Conservation (phyloP, 2,888 invertebrate genomes). For the Dascillus cervinus region DNA sequence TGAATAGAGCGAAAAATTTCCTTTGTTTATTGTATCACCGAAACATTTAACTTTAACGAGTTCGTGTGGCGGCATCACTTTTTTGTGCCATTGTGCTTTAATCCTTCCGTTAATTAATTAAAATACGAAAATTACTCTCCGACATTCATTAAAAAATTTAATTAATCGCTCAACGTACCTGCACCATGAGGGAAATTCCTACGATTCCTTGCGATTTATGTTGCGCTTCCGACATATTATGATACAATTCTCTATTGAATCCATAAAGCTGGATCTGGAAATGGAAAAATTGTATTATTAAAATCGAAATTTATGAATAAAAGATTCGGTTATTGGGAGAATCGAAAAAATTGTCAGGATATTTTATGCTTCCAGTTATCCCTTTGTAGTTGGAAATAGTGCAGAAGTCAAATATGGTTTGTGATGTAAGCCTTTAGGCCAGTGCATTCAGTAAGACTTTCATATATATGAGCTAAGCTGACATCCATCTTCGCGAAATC, state of each 20-base stretch:
- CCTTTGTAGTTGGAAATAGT: background rate
- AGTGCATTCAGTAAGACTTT: slow-evolving; percentile 7
- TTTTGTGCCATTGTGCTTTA: no score
- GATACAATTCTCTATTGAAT: slow-evolving; percentile 93
- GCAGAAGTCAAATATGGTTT: background rate
- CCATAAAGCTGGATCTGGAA: slow-evolving; percentile 92
- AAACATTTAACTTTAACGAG: no score
- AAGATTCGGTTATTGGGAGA: no score
- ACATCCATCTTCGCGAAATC: slow-evolving; percentile 31
- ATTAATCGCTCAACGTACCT: no score
- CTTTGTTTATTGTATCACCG: background rate
- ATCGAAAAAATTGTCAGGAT: no score
- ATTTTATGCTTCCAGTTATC: background rate
- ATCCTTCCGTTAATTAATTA: no score
- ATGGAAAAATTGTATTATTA: slow-evolving; percentile 11
- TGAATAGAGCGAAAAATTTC: background rate
- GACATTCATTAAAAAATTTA: background rate
- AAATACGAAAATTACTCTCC: background rate
- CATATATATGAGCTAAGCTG: slow-evolving; percentile 25
- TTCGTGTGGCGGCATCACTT: no score
- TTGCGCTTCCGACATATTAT: slow-evolving; percentile 93
- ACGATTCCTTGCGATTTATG: slow-evolving; percentile 96
- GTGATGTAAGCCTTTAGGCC: background rate
- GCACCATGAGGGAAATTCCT: slow-evolving; percentile 90
- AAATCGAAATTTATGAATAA: background rate